A percentile compares a stretch with the other conserved stretches of the same genome.
Conservation (phyloP, 2,888 invertebrate species). For the Ferrisia virgata region DNA sequence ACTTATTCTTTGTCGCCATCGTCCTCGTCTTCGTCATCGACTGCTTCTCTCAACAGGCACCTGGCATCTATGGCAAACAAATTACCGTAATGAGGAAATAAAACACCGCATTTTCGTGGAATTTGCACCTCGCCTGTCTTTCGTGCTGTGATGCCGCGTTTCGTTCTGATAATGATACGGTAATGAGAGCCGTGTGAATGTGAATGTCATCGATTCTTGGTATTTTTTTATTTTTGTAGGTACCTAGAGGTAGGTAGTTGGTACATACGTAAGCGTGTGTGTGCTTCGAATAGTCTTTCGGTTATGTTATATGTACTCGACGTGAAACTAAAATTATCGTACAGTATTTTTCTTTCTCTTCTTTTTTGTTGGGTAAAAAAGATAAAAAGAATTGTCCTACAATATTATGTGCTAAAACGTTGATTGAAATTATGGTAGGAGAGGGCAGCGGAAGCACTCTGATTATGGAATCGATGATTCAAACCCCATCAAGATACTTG, state of each 20-base stretch:
- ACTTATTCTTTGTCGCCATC: neutral
- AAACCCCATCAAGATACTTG: too few species aligned
- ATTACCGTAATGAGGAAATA: slow-evolving; percentile 30
- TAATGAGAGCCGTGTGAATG: neutral
- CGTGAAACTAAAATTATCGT: too few species aligned
- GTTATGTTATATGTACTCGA: neutral
- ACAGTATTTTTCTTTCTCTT: too few species aligned
- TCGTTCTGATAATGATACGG: neutral
- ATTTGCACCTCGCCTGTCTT: neutral
- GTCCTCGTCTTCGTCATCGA: neutral
- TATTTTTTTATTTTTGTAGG: neutral
- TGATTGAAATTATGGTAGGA: too few species aligned
- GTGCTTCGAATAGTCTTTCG: neutral
- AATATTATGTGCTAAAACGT: too few species aligned
- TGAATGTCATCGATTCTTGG: neutral
- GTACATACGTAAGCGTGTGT: too few species aligned
- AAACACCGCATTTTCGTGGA: slow-evolving; percentile 14
- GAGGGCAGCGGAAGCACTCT: too few species aligned
- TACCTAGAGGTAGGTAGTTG: too few species aligned
- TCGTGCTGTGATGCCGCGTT: neutral
- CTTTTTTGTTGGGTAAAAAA: too few species aligned
- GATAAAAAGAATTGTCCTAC: too few species aligned
- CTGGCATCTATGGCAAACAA: neutral
- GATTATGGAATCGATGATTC: too few species aligned
- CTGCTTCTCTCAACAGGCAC: neutral